Percentiles rank a stretch among this genome's conserved stretches.
Conservation (phyloP, 2,888 invertebrate genomes). For the Xanthia icteritia region DNA sequence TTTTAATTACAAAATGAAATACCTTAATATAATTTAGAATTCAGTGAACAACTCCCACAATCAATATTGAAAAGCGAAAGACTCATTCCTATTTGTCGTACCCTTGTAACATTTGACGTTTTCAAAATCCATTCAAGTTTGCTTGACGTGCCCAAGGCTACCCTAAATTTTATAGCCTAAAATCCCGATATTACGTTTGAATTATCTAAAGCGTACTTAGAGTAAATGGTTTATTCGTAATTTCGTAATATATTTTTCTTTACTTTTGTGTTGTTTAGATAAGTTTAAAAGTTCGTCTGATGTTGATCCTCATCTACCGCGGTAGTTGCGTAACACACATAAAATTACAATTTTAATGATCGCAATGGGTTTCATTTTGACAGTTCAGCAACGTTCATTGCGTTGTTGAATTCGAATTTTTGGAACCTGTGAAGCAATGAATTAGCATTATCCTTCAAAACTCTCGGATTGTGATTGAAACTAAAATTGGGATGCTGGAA, state of each 20-base stretch:
- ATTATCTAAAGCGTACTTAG: conserved; percentile 16
- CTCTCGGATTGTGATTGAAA: too few relatives aligned
- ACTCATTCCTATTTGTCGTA: conserved; percentile 21
- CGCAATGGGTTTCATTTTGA: too few relatives aligned
- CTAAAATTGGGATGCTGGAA: too few relatives aligned
- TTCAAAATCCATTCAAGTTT: conserved; percentile 23
- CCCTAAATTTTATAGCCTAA: conserved; percentile 1
- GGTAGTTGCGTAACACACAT: too few relatives aligned
- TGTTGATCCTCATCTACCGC: not conserved
- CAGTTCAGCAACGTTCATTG: too few relatives aligned
- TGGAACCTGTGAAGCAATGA: too few relatives aligned
- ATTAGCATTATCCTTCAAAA: too few relatives aligned
- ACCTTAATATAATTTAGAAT: not conserved
- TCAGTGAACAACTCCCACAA: not conserved
- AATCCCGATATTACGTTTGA: not conserved
- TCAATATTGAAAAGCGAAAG: not conserved
- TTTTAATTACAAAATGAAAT: not conserved
- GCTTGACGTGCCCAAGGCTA: conserved; percentile 5
- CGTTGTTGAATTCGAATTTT: too few relatives aligned
- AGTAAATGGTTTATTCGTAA: conserved; percentile 10
- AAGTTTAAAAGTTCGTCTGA: not conserved
- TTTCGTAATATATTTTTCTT: conserved; percentile 12
- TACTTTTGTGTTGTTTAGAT: not conserved
- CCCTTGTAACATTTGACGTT: conserved; percentile 27
- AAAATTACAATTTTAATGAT: too few relatives aligned